Conservation (phyloP, 2,797 vertebrate species). For the Siniperca scherzeri region DNA sequence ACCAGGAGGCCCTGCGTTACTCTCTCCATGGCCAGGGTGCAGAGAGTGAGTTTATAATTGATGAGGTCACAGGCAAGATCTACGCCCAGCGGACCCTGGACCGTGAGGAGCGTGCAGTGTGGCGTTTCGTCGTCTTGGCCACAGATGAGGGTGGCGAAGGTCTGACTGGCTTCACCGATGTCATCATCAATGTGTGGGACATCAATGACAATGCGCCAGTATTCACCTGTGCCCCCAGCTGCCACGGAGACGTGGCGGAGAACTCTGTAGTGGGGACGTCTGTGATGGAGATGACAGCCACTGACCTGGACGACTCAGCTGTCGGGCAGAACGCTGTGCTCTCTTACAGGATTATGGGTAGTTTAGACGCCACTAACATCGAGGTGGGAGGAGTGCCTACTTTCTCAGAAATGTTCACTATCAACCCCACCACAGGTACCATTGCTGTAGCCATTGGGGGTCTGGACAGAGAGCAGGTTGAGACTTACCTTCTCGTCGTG, state of each 20-base stretch:
- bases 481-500: slow-evolving; percentile 88
- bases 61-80: slow-evolving; percentile 91
- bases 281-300: slow-evolving; percentile 92
- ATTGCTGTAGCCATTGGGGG: slow-evolving; percentile 84
- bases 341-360: slow-evolving; percentile 88
- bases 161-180: slow-evolving; percentile 93
- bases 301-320: slow-evolving; percentile 89
- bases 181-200: slow-evolving; percentile 94
- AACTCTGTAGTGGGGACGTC: slow-evolving; percentile 87
- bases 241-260: slow-evolving; percentile 89
- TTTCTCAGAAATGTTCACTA: slow-evolving; percentile 87
- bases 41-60: slow-evolving; percentile 90
- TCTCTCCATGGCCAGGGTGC: slow-evolving; percentile 93
- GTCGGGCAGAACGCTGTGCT: slow-evolving; percentile 91
- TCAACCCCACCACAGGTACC: slow-evolving; percentile 88
- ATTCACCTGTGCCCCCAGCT: slow-evolving; percentile 89
- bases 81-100: slow-evolving; percentile 90
- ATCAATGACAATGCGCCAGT: slow-evolving; percentile 92
- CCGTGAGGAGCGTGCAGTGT: slow-evolving; percentile 90
- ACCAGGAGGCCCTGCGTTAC: slow-evolving; percentile 90
- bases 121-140: slow-evolving; percentile 93
- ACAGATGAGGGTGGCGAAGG: slow-evolving; percentile 94
- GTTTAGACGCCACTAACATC: slow-evolving; percentile 73
- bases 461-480: slow-evolving; percentile 89
- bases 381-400: slow-evolving; percentile 65